Base-by-base conservation (phyloP, 92 coral and sea anemone genomes). In the Palythoa grandiflora region DNA sequence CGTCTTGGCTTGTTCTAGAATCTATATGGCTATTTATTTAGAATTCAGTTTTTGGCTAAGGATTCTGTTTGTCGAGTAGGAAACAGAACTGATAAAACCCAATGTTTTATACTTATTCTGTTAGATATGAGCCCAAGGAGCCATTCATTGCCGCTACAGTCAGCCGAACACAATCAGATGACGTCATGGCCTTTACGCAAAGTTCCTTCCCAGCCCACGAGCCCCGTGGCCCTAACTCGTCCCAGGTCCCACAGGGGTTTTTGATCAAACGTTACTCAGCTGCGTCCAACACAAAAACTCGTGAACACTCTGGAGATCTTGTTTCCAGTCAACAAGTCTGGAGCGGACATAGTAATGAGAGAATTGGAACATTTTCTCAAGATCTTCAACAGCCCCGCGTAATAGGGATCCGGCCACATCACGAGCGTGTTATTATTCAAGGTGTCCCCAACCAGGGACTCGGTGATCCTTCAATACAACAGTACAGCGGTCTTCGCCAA, bases 341-440 rank as follows among this genome's bases (percentile, higher is more conserved):
- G 60, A 81, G 44, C 39, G 51, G 86, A 2, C 39, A 48, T 48
- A 47, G 11, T 15, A 66, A 8, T 13, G 86, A 50, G 13, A 53
- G 51, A 47, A 44, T 44, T 68, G 86, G 63, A 7, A 47, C 75
- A 17, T 20, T 65, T 39, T 65, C 61, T 48, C 86, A 81, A 65
- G 63, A 14, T 66, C 28, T 13, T 6, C 75, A 65, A 14, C 75
- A 81, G 61, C 86, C 75, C 75, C 86, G 59, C 40, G 3, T 81
- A 44, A 68, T 66, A 47, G 86, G 86, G 59, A 81, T 81, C 75
- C 75, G 44, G 20, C 86, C 75, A 68, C 55, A 60, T 40, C 86
- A 81, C 47, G 86, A 81, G 16, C 75, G 75, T 21, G 57, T 65
- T 44, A 19, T 44, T 47, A 65, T 80, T 10, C 73, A 65, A 63